Conservation (phyloP, 2,113 vertebrate species). For the Ictalurus furcatus region DNA sequence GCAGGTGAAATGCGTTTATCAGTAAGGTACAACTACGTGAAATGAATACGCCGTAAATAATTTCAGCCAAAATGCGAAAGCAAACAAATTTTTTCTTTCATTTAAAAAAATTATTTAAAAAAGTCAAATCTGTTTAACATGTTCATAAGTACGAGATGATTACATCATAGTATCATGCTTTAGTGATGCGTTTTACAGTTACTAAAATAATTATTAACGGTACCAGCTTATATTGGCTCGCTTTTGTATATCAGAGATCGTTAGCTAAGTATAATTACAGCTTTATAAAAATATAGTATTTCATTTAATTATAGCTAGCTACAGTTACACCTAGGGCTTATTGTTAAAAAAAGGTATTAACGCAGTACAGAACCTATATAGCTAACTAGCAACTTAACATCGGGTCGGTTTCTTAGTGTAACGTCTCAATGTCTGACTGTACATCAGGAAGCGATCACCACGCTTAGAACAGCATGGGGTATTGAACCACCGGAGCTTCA, state of each 20-base stretch:
- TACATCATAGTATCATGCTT: not conserved
- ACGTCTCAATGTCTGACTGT: not conserved
- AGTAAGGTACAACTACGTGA: not conserved
- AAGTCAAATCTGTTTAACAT: not conserved
- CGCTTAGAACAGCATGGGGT: constrained; percentile 38
- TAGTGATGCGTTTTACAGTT: not conserved
- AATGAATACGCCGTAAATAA: not conserved
- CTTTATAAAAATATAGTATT: not conserved
- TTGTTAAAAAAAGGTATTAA: not conserved
- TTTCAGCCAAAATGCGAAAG: no score
- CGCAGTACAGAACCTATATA: not conserved
- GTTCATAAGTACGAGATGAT: not conserved
- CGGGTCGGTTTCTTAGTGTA: not conserved
- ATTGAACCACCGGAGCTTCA: constrained; percentile 44
- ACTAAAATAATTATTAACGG: not conserved
- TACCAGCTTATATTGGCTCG: not conserved
- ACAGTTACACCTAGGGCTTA: not conserved
- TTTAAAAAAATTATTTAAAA: not conserved
- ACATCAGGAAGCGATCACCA: constrained; percentile 36
- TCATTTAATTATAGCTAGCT: not conserved
- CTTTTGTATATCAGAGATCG: not conserved
- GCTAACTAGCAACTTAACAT: not conserved
- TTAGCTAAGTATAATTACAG: not conserved
- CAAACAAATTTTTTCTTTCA: not conserved
- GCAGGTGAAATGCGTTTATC: constrained; percentile 4